Evolutionary conservation across 1,140 invertebrate species (phyloP), one percentile per base, ranked within the genome.

Genomic region (Venturia canescens): DNA sequence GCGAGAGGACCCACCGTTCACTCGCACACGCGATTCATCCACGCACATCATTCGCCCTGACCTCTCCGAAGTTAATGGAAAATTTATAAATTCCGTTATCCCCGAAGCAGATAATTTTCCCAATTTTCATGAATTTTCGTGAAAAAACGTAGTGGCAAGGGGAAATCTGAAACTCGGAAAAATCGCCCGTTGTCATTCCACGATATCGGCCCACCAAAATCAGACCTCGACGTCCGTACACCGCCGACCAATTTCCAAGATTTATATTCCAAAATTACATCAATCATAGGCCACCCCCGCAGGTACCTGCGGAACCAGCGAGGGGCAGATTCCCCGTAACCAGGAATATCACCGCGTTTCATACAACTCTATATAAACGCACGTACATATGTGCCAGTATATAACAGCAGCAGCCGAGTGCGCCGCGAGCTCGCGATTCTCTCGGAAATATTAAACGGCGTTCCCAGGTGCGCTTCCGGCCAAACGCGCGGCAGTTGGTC

Each of bases 381-480:
- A n/a, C n/a, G n/a, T 34, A 34, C 31, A 34, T 34, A 34, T 7
- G 31, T 7, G 31, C 31, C 7, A 34, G 31, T 34, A 34, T 34
- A 34, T 34, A 34, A 34, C 31, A 7, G 31, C 34, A 71, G 69
- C 69, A n/a, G 69, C 69, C 31, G 31, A 44, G 7, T 44, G 7
- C 21, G 31, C 18, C 50, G 50, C 50, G 50, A 53, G 69, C n/a
- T n/a, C 27, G 67, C 69, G 69, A 83, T 84, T 81, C 79, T 79
- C 78, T 7, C 31, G 78, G 82, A 85, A 88, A 86, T 88, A 89
- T 88, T 84, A 84, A 83, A 87, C 85, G 84, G 86, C 84, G 85
- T 88, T 86, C 84, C 83, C 89, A 90, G 89, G 88, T 90, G 89
- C 83, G 84, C 83, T 80, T 74, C 70, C 70, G 70, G 38, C 13